Percentiles rank a stretch among this genome's conserved stretches.
phyloP scores from a whole-genome alignment of 1,140 invertebrate species.

The Sitobion miscanthi region DNA sequence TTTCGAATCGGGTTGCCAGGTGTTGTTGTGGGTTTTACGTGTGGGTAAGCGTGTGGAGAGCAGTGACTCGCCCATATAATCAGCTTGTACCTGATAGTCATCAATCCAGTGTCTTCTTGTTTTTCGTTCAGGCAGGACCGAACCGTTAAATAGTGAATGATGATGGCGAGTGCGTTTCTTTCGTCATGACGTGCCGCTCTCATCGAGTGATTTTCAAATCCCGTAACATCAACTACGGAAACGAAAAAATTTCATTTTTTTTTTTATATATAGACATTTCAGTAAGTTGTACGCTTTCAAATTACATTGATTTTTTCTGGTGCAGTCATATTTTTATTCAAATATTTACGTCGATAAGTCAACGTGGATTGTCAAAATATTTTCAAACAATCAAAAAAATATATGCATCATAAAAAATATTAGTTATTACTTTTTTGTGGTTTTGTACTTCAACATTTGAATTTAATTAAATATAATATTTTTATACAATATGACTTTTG shows the following conservation, averaged over 20 bases:
- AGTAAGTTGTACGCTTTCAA: neutral
- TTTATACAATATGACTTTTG: neutral
- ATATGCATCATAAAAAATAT: neutral
- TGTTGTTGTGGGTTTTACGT: neutral
- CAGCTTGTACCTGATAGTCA: neutral
- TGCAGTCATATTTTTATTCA: neutral
- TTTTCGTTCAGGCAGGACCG: neutral
- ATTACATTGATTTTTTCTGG: neutral
- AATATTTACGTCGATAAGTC: neutral
- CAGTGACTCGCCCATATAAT: neutral
- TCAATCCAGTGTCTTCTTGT: conserved; percentile 1
- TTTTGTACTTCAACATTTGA: neutral
- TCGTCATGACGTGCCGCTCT: neutral
- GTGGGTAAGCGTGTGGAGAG: neutral
- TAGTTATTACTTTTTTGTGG: neutral
- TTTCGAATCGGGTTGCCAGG: neutral
- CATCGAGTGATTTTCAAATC: neutral
- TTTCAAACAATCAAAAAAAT: neutral
- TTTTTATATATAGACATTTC: neutral
- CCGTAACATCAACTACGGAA: neutral
- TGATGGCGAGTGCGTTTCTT: neutral
- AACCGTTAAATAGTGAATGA: neutral
- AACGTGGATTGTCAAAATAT: neutral
- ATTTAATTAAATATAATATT: neutral
- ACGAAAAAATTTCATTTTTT: neutral